A percentile compares a stretch with the other conserved stretches of the same genome.
Conservation (phyloP, 1,140 invertebrate genomes). For the Panagrolaimus sp. region DNA sequence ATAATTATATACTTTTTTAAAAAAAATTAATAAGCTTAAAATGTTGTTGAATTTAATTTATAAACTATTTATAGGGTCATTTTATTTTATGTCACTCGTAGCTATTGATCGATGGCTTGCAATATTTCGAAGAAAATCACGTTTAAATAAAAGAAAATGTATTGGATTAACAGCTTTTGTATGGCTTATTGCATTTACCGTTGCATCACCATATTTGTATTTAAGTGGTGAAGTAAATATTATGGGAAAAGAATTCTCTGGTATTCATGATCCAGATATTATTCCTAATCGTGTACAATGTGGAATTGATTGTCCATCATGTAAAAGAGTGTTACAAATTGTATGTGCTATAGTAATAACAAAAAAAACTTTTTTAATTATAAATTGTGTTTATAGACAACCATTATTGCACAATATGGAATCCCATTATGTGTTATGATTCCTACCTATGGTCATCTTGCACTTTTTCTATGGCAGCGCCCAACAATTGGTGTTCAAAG, state of each 20-base stretch:
- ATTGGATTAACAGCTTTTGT: conserved; percentile 16
- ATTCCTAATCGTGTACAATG: conserved; percentile 1
- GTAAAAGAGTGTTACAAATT: conserved; percentile 15
- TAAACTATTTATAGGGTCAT: conserved; percentile 12
- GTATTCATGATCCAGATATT: neutral
- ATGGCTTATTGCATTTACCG: conserved; percentile 20
- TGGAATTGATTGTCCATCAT: conserved; percentile 13
- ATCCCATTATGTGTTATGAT: conserved; percentile 25
- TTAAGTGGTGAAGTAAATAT: conserved; percentile 9
- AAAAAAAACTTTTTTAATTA: no score
- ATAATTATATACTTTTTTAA: conserved; percentile 12
- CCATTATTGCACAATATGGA: conserved; percentile 23
- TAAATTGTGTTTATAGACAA: conserved; percentile 18
- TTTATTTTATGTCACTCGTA: conserved; percentile 28
- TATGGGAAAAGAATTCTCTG: neutral
- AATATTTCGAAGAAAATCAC: conserved; percentile 20
- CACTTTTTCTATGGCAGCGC: conserved; percentile 22
- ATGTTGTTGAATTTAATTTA: neutral
- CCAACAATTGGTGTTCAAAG: conserved; percentile 19
- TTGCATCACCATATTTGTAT: conserved; percentile 23
- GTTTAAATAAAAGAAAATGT: conserved; percentile 15
- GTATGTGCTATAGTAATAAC: no score
- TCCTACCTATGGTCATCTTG: conserved; percentile 26
- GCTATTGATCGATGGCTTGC: conserved; percentile 29
- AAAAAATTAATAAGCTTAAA: neutral